Base-by-base conservation (phyloP, 2,888 invertebrate species). In the Mythimna ferrago region DNA sequence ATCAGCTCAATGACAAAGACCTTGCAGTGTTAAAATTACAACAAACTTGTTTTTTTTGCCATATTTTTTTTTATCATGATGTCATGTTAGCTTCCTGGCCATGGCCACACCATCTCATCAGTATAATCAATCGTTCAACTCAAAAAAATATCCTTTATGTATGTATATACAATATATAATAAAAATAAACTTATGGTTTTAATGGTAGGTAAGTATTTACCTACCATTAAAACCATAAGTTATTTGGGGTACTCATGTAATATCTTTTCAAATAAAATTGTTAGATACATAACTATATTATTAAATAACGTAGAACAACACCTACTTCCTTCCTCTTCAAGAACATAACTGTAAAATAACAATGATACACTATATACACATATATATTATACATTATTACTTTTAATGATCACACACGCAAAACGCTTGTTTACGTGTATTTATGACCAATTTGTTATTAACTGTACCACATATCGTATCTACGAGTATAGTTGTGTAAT, bases 261-360 rank as follows among this genome's bases (percentile, higher is more conserved):
- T 48, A 4, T 19, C 14, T 44, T 44, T 44, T 44, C 44, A 44
- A 26, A 44, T 48, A 48, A 32, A 32, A 48, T 11, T 48, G 6
- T 11, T 44, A 14, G 14, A 44, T 21, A 26, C 32, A 54, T n/a
- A 64, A 54, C 63, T 11, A 11, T 51, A 32, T 48, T 6, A 26
- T 21, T 54, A 32, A 58, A 44, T 51, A 19, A 73, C 56, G 1
- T 38, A 56, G 35, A 65, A n/a, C 21, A 10, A 10, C 21, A 71
- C 26, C 56, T 14, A 56, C 66, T 80, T 80, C 80, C 80, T 71
- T 75, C 70, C 62, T 76, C 65, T 61, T 26, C n/a, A 4, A 44
- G n/a, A 68, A 62, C 41, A 80, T 71, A 76, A 69, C 53, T 44
- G 66, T 79, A 71, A 66, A 65, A 11, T 38, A 48, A 56, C 16